phyloP scores from a whole-genome alignment of 2,888 invertebrate species.

The Trichopoda pennipes region DNA sequence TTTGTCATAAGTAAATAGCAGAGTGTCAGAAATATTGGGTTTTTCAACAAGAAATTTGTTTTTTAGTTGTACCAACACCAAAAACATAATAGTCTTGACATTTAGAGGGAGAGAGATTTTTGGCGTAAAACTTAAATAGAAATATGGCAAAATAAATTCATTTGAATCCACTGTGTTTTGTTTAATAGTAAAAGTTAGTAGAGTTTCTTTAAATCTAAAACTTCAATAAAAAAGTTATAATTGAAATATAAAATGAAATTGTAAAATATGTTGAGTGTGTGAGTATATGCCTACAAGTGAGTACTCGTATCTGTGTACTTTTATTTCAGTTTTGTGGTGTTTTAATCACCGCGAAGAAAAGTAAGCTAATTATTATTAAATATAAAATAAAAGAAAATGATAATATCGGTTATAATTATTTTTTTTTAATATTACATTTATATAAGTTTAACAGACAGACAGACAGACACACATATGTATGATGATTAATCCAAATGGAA shows the following conservation, averaged over 20 bases:
- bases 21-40: no score
- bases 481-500: slow-evolving; percentile 38
- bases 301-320: neutral
- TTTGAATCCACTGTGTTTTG: slow-evolving; percentile 9
- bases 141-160: no score
- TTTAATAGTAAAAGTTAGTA: slow-evolving; percentile 12
- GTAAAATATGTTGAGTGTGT: slow-evolving; percentile 9
- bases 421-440: neutral
- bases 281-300: no score
- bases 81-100: no score
- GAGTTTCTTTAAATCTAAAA: slow-evolving; percentile 15
- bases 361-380: slow-evolving; percentile 41
- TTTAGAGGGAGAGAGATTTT: no score
- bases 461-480: neutral
- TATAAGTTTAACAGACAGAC: slow-evolving; percentile 3
- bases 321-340: slow-evolving; percentile 29
- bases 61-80: no score
- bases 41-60: no score
- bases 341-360: slow-evolving; percentile 41
- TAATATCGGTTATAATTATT: slow-evolving; percentile 55
- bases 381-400: slow-evolving; percentile 35
- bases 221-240: slow-evolving; percentile 15
- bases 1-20: no score
- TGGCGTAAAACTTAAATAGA: no score
- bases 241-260: slow-evolving; percentile 38